Base-by-base conservation (phyloP, 2,113 vertebrate genomes). In the Melanerpes formicivorus region DNA sequence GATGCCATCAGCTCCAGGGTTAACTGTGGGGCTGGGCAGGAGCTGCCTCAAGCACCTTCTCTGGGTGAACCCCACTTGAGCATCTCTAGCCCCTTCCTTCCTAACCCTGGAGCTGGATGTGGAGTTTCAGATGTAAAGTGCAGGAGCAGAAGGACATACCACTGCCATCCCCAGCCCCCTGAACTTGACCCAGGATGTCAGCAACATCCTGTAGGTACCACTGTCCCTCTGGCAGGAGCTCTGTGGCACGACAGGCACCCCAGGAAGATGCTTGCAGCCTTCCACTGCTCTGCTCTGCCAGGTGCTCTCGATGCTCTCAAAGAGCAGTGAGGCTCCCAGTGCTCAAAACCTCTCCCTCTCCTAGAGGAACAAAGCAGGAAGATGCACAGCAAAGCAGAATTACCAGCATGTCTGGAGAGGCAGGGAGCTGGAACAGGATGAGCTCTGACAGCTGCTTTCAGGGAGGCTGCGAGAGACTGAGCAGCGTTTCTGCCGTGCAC, bases 361-460 rank as follows among this genome's bases (percentile, higher is more conserved):
- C 4, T 40, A 65, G 25, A 71, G 76, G 19, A 88, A 26, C 59
- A 63, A 86, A 56, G 17, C 1, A 3, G 80, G 70, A 89, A 69
- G 19, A 7, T 0, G 2, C 52, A 32, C 1, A 1, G 74, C 1
- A 1, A 64, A 86, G 86, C 86, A 22, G 75, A 87, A 76, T 91
- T 93, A 70, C 67, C 1, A 0, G 42, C 2, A 7, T 90, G 87
- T 93, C 93, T 80, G 75, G 72, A 72, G 58, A 67, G 59, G 80
- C 92, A 95, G 67, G 48, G 75, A 94, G 75, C 69, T 94, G 94
- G 90, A 95, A 94, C 88, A 26, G 85, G 84, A 37, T 54, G 55
- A 90, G 79, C 29, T 84, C 85, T 93, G 94, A 90, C 95, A 94
- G 90, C 84, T 84, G 78, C 87, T 90, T 90, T 40, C 81, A 86